These are phyloP conservation scores for Lipophrys pholis DNA, from an alignment of 2,113 vertebrate genomes.

Conservation along the genomic window DNA sequence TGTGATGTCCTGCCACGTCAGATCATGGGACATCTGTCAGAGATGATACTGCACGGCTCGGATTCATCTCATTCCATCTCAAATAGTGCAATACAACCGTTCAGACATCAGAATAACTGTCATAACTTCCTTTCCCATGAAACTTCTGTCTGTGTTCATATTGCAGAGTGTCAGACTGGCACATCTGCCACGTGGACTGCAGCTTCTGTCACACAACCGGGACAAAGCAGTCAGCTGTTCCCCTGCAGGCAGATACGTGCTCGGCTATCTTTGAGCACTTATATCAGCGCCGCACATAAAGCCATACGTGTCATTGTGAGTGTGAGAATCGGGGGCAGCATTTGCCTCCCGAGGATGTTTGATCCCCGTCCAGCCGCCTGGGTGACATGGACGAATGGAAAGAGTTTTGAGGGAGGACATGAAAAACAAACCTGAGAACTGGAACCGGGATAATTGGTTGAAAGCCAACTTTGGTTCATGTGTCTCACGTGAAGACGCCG, in stretches of 20 bases:
- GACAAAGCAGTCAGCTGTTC: constrained; percentile 49
- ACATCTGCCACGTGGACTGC: constrained; percentile 46
- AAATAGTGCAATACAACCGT: constrained; percentile 51
- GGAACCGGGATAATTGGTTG: too few relatives aligned
- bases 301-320: constrained; percentile 15
- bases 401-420: too few relatives aligned
- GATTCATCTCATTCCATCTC: constrained; percentile 47
- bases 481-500: too few relatives aligned
- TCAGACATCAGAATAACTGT: constrained; percentile 60
- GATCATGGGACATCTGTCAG: constrained; percentile 42
- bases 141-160: constrained; percentile 55
- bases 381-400: too few relatives aligned
- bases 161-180: constrained; percentile 45
- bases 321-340: constrained; percentile 28
- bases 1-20: constrained; percentile 41
- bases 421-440: too few relatives aligned
- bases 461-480: too few relatives aligned
- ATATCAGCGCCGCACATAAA: constrained; percentile 26
- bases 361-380: constrained; percentile 20
- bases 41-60: constrained; percentile 38
- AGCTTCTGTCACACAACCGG: constrained; percentile 23
- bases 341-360: constrained; percentile 34
- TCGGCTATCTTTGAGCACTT: constrained; percentile 17
- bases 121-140: constrained; percentile 38
- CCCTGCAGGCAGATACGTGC: constrained; percentile 20